Conservation (phyloP, 2,113 vertebrate genomes). For the Crotalus helleri region DNA sequence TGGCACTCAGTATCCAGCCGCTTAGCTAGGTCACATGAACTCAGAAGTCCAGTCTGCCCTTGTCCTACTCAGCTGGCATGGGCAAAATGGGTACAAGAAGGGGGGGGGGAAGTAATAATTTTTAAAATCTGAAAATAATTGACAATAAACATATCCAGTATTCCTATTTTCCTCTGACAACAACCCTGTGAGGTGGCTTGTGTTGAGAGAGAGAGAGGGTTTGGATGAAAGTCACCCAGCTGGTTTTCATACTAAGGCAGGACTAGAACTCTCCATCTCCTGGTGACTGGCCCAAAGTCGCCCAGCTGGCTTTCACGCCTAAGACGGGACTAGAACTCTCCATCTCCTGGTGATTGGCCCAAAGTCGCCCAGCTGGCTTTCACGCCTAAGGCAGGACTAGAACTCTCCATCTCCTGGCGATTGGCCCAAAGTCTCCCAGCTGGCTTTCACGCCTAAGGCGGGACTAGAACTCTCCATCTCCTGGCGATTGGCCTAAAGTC, state of each 20-base stretch:
- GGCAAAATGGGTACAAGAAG: not conserved
- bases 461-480: too few relatives aligned
- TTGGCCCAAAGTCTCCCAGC: too few relatives aligned
- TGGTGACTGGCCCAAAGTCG: too few relatives aligned
- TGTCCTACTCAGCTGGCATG: not conserved
- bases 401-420: too few relatives aligned
- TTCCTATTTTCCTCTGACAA: not conserved
- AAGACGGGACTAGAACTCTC: too few relatives aligned
- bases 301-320: too few relatives aligned
- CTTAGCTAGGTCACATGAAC: not conserved
- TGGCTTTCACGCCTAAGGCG: not conserved
- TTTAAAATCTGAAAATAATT: not conserved
- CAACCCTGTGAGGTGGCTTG: not conserved
- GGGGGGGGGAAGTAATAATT: too few relatives aligned
- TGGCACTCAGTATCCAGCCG: not conserved
- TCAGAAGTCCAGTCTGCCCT: not conserved
- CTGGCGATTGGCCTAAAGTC: too few relatives aligned
- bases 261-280: too few relatives aligned
- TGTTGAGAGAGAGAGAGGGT: not conserved
- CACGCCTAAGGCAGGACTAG: not conserved
- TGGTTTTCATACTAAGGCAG: too few relatives aligned
- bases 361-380: not conserved
- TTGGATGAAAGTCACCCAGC: too few relatives aligned
- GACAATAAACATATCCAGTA: not conserved
- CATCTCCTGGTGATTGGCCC: too few relatives aligned